A percentile compares a stretch with the other conserved stretches of the same genome.
phyloP scores from a whole-genome alignment of 2,888 invertebrate genomes.

The Dioctria rufipes region DNA sequence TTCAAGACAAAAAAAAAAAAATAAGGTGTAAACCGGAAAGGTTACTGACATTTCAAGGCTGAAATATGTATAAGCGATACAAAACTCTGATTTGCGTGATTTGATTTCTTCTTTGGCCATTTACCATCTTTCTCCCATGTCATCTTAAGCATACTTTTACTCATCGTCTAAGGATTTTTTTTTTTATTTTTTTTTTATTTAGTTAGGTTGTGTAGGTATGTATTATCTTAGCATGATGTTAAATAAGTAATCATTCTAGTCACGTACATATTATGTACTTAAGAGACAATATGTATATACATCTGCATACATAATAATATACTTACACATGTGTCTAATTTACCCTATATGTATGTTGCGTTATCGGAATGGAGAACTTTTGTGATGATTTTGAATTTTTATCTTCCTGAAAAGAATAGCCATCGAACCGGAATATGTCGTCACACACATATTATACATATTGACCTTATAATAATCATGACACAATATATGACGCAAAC shows the following conservation, averaged over 20 bases:
- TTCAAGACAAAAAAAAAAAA: constrained; percentile 6
- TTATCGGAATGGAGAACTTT: background rate
- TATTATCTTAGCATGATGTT: background rate
- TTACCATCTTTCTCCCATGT: constrained; percentile 21
- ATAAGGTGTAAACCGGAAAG: constrained; percentile 55
- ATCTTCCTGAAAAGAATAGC: background rate
- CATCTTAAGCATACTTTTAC: background rate
- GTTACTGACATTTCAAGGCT: constrained; percentile 55
- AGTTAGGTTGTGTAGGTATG: no score
- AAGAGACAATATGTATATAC: background rate
- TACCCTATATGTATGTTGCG: no score
- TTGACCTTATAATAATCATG: constrained; percentile 10
- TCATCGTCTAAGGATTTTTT: background rate
- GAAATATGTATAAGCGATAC: constrained; percentile 26
- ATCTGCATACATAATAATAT: no score
- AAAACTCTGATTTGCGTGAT: constrained; percentile 49
- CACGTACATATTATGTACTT: constrained; percentile 1
- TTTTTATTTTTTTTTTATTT: no score
- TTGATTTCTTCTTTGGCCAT: constrained; percentile 46
- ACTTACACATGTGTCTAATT: no score
- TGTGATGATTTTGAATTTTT: background rate
- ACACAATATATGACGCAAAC: background rate
- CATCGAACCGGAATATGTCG: constrained; percentile 10
- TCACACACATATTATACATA: background rate
- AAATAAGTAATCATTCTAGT: constrained; percentile 24